Conservation (phyloP, 1,140 invertebrate genomes). For the Mya arenaria region DNA sequence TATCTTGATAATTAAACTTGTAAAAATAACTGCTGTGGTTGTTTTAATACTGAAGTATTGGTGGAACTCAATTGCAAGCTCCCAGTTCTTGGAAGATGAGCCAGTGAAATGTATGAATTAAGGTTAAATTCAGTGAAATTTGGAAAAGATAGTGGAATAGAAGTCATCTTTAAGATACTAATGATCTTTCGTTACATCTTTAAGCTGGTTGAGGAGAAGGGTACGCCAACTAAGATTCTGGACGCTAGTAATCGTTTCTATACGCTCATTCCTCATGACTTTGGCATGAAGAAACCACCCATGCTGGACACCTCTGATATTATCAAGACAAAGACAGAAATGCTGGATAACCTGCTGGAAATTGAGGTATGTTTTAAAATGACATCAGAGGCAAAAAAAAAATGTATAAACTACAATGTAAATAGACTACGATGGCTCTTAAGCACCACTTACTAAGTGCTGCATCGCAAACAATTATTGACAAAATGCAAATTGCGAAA, state of each 20-base stretch:
- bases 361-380: conserved; percentile 86
- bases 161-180: neutral
- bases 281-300: conserved; percentile 92
- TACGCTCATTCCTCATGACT: conserved; percentile 96
- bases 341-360: conserved; percentile 95
- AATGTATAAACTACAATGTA: too few relatives aligned
- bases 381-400: too few relatives aligned
- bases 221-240: conserved; percentile 85
- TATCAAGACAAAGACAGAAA: conserved; percentile 92
- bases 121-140: neutral
- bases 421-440: too few relatives aligned
- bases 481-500: too few relatives aligned
- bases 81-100: too few relatives aligned
- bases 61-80: too few relatives aligned
- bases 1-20: too few relatives aligned
- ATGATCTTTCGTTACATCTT: conserved; percentile 24
- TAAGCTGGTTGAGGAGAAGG: conserved; percentile 77
- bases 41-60: too few relatives aligned
- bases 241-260: conserved; percentile 96
- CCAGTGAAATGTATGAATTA: neutral
- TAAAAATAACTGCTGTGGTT: too few relatives aligned
- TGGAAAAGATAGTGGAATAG: neutral
- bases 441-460: too few relatives aligned
- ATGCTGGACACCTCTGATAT: conserved; percentile 89
- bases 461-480: too few relatives aligned